Evolutionary conservation across 2,888 invertebrate species (phyloP).

Genomic region (Xylota sylvarum): DNA sequence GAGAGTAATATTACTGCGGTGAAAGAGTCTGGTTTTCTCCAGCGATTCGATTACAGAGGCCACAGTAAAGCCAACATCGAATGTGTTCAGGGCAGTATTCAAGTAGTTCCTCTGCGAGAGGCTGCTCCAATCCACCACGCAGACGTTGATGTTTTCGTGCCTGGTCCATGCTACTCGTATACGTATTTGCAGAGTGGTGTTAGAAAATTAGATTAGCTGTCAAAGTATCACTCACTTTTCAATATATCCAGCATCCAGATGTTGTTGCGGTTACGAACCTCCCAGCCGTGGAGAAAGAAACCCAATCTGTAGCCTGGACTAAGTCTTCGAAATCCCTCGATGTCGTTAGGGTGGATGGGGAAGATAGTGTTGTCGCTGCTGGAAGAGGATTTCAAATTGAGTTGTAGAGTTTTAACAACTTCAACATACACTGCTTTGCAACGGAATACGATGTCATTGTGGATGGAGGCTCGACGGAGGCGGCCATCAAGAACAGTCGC

Average conservation of each 20-base stretch:
- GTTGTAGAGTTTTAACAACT: conserved; percentile 58
- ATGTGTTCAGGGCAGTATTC: conserved; percentile 82
- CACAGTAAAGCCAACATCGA: conserved; percentile 83
- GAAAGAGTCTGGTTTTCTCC: conserved; percentile 80
- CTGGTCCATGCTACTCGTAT: conserved; percentile 84
- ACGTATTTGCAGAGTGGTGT: conserved; percentile 29
- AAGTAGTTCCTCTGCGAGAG: conserved; percentile 82
- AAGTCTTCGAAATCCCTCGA: conserved; percentile 81
- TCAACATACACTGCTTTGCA: conserved; percentile 61
- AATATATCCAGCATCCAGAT: conserved; percentile 82
- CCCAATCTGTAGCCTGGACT: conserved; percentile 81
- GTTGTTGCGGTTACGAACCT: conserved; percentile 82
- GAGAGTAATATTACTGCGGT: conserved; percentile 82
- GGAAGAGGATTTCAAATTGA: conserved; percentile 65
- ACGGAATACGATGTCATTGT: conserved; percentile 56
- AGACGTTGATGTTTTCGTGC: conserved; percentile 81
- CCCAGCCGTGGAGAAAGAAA: conserved; percentile 84
- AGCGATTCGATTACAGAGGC: conserved; percentile 82
- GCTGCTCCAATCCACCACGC: conserved; percentile 84
- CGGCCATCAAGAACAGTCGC: conserved; percentile 47
- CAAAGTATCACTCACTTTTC: conserved; percentile 79
- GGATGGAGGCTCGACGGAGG: conserved; percentile 39
- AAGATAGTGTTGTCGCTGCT: conserved; percentile 80
- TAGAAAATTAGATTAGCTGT: conserved; percentile 70
- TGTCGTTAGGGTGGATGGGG: conserved; percentile 81